A percentile compares a stretch with the other conserved stretches of the same genome.
phyloP scores from a whole-genome alignment of 2,888 invertebrate species.

The Sarcophaga caerulescens region DNA sequence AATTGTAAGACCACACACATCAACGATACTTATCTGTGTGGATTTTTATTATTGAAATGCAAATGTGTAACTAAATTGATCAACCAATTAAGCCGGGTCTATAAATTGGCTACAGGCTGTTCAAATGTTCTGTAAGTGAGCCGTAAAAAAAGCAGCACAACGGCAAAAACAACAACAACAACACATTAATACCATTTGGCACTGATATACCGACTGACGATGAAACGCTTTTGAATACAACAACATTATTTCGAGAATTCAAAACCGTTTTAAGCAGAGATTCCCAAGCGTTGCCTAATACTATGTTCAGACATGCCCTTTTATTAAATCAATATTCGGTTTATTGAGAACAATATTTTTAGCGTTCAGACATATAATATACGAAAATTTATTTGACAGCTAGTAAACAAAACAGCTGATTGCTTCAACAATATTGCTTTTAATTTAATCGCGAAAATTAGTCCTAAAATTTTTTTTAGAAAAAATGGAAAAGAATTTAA shows the following conservation, averaged over 20 bases:
- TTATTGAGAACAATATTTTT: too few relatives aligned
- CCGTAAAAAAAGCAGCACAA: slow-evolving; percentile 5
- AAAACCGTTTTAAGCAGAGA: background rate
- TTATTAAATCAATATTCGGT: too few relatives aligned
- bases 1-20: slow-evolving; percentile 51
- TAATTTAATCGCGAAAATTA: too few relatives aligned
- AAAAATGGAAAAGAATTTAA: too few relatives aligned
- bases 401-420: too few relatives aligned
- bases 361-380: too few relatives aligned
- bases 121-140: slow-evolving; percentile 34
- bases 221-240: background rate
- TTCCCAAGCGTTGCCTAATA: slow-evolving; percentile 4
- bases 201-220: background rate
- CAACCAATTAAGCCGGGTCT: slow-evolving; percentile 51
- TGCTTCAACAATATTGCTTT: too few relatives aligned
- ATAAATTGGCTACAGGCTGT: slow-evolving; percentile 42
- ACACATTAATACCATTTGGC: background rate
- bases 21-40: background rate
- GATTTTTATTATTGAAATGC: slow-evolving; percentile 39
- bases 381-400: too few relatives aligned
- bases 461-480: too few relatives aligned
- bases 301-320: too few relatives aligned
- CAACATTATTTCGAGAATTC: background rate
- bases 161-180: too few relatives aligned
- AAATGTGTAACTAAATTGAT: slow-evolving; percentile 56